Percentiles rank a stretch among this genome's conserved stretches.
phyloP scores from a whole-genome alignment of 2,797 vertebrate species.

The Tadarida brasiliensis region DNA sequence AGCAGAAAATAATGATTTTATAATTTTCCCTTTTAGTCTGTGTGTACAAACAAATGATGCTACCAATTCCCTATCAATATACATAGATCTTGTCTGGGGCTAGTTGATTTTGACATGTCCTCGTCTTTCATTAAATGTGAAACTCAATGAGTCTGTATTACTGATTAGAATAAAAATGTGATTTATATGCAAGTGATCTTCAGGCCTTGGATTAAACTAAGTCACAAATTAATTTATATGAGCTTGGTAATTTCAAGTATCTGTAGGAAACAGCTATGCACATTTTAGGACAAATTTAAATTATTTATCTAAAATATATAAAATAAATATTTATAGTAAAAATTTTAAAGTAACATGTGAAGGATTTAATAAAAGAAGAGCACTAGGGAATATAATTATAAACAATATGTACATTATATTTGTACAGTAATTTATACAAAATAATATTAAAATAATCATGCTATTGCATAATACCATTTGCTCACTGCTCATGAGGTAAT shows the following conservation, averaged over 20 bases:
- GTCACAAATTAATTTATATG: slow-evolving; percentile 45
- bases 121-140: slow-evolving; percentile 41
- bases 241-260: slow-evolving; percentile 27
- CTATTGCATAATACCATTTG: not conserved
- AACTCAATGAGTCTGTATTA: slow-evolving; percentile 34
- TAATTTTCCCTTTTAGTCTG: slow-evolving; percentile 61
- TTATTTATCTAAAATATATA: slow-evolving; percentile 10
- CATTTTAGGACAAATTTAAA: not conserved
- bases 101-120: slow-evolving; percentile 7
- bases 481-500: not conserved
- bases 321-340: slow-evolving; percentile 24
- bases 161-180: slow-evolving; percentile 59
- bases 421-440: not conserved
- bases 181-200: slow-evolving; percentile 40
- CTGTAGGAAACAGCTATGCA: not conserved
- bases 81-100: slow-evolving; percentile 12
- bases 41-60: slow-evolving; percentile 67
- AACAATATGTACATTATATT: not conserved
- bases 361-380: not conserved
- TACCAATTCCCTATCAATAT: slow-evolving; percentile 55
- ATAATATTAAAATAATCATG: not conserved
- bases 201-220: slow-evolving; percentile 23
- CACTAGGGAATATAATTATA: slow-evolving; percentile 7
- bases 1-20: slow-evolving; percentile 66
- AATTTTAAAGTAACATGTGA: not conserved